Evolutionary conservation across 2,888 invertebrate genomes (phyloP), one percentile per base, ranked within the genome.

Genomic region (Ectropis crepuscularia): DNA sequence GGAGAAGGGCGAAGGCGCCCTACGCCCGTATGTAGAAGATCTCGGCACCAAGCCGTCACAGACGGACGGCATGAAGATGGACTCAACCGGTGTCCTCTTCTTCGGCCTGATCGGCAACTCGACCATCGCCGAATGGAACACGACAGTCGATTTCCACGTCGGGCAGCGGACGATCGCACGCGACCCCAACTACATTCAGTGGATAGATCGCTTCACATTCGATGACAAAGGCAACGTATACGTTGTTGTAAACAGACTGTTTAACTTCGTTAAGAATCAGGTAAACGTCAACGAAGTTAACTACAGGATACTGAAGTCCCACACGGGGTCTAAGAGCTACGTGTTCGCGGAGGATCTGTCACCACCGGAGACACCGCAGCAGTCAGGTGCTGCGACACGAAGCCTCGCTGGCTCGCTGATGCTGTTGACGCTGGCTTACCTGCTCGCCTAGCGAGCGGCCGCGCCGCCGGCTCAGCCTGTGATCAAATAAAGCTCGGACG

Each of bases 21-120:
- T 92, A 6, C 85, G 88, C n/a, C 85, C 89, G 0, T 86, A 92
- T 66, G 94, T 96, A 0, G 90, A 85, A 6, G 94, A 95, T 68
- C 82, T 95, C 46, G 96, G 96, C 0, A 76, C 85, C 0, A 96
- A 96, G 78, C 82, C 91, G 0, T 96, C 96, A 0, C 95, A 96
- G 81, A 95, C 95, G 0, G 96, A 95, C 74, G 96, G 96, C 0
- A 96, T 96, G 95, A 94, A 95, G 65, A 96, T 96, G 95, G 96
- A 96, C 72, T 94, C 95, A 11, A 87, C 89, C 12, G 96, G 96
- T 4, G 82, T 94, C 6, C 88, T 96, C 8, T 96, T 95, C 86
- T 96, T 94, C 81, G 96, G 96, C 47, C 89, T 96, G 37, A 83
- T 96, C 59, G 94, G 94, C 55, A 95, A 95, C 74, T 95, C 95